phyloP scores from a whole-genome alignment of 35 echinoderm and acorn worm genomes.

The Eucidaris tribuloides region DNA sequence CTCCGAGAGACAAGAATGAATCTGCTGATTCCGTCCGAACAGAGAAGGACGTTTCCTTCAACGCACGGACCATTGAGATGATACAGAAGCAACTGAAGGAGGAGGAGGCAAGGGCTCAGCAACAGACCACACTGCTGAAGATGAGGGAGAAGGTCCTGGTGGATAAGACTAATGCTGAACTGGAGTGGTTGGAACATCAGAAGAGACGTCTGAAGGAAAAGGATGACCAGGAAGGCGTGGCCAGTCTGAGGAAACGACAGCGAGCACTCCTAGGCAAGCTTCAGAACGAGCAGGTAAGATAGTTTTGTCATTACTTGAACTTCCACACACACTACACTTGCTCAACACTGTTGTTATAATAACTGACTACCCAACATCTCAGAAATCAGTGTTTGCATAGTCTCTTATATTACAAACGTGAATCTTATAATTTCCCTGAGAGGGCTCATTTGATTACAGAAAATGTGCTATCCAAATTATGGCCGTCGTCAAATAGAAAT shows the following conservation, averaged over 20 bases:
- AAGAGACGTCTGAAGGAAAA: conserved; percentile 70
- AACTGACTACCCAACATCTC: too few relatives aligned
- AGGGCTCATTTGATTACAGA: too few relatives aligned
- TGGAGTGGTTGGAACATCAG: conserved; percentile 96
- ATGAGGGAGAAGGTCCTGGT: conserved; percentile 77
- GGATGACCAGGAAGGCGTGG: conserved; percentile 54
- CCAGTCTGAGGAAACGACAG: conserved; percentile 62
- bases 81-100: conserved; percentile 86
- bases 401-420: too few relatives aligned
- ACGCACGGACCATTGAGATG: conserved; percentile 45
- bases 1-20: neutral
- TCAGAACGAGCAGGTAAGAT: conserved; percentile 81
- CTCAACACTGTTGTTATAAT: too few relatives aligned
- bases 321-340: too few relatives aligned
- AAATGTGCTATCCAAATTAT: too few relatives aligned
- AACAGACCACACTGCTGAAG: conserved; percentile 72
- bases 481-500: too few relatives aligned
- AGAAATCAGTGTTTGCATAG: too few relatives aligned
- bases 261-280: conserved; percentile 55
- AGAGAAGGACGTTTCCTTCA: conserved; percentile 35
- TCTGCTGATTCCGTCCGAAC: conserved; percentile 1
- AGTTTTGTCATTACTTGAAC: too few relatives aligned
- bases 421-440: too few relatives aligned
- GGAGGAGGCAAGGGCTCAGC: conserved; percentile 75
- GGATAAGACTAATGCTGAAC: conserved; percentile 91